Conservation (phyloP, 2,113 vertebrate species). For the Phocoena sinus region DNA sequence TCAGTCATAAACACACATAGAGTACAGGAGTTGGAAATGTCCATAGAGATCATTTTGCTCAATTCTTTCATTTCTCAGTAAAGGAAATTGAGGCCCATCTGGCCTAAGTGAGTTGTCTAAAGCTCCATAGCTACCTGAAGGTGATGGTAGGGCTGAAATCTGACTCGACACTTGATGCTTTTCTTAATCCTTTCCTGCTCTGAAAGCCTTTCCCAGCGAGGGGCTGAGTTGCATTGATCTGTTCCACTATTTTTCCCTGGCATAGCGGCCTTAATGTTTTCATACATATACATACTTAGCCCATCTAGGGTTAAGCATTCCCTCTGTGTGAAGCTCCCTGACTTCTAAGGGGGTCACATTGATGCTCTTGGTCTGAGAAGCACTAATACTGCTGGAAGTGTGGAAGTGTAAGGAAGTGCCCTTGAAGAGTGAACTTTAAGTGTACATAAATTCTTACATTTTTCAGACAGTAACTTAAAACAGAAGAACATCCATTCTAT, state of each 20-base stretch:
- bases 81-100: neutral
- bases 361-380: neutral
- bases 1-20: neutral
- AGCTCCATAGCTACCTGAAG: neutral
- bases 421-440: neutral
- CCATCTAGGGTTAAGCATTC: neutral
- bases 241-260: neutral
- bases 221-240: neutral
- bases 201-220: neutral
- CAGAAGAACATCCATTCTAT: neutral
- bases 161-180: neutral
- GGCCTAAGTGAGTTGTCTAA: neutral
- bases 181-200: neutral
- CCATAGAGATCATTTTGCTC: neutral
- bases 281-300: neutral
- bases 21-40: neutral
- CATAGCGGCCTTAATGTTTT: neutral
- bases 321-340: neutral
- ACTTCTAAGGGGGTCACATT: neutral
- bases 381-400: neutral
- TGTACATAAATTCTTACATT: neutral
- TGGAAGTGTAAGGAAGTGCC: neutral
- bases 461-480: neutral
- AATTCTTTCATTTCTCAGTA: conserved; percentile 20
- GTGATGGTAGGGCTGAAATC: neutral